A percentile compares a stretch with the other conserved stretches of the same genome.
These are phyloP conservation scores for Mesorhabditis belari DNA, from an alignment of 2,888 invertebrate genomes.

Conservation along the genomic window DNA sequence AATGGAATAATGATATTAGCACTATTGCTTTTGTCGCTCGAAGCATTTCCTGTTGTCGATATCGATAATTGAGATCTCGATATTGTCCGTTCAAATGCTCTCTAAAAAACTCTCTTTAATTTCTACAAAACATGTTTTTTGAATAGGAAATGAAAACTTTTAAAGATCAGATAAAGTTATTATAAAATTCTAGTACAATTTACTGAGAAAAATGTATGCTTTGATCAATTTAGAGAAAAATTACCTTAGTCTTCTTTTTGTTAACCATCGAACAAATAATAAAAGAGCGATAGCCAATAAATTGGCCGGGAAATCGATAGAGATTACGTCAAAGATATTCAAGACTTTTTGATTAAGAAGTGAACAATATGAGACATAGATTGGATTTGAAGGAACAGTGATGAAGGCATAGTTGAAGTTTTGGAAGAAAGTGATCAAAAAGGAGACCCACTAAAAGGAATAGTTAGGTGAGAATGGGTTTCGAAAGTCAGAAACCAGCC, in stretches of 20 bases:
- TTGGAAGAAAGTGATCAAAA: background rate
- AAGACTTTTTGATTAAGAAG: background rate
- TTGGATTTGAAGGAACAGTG: background rate
- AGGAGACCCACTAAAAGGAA: background rate
- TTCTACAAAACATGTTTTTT: background rate
- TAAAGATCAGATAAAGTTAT: background rate
- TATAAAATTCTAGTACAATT: too few species aligned
- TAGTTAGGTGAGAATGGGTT: too few species aligned
- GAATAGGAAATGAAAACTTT: background rate
- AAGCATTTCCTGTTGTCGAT: background rate
- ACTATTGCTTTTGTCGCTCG: background rate
- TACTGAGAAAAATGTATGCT: too few species aligned
- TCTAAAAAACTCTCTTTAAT: too few species aligned
- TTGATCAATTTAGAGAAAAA: too few species aligned
- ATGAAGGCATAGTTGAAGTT: background rate
- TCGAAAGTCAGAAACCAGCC: too few species aligned
- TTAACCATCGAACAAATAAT: background rate
- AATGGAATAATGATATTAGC: background rate
- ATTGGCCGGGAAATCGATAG: background rate
- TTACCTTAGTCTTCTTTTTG: background rate
- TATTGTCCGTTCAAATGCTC: too few species aligned
- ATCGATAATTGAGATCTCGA: too few species aligned
- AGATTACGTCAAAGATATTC: background rate
- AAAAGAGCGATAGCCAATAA: background rate
- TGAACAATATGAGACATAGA: background rate